Conservation (phyloP, 2,113 vertebrate species). For the Grallaria varia region DNA sequence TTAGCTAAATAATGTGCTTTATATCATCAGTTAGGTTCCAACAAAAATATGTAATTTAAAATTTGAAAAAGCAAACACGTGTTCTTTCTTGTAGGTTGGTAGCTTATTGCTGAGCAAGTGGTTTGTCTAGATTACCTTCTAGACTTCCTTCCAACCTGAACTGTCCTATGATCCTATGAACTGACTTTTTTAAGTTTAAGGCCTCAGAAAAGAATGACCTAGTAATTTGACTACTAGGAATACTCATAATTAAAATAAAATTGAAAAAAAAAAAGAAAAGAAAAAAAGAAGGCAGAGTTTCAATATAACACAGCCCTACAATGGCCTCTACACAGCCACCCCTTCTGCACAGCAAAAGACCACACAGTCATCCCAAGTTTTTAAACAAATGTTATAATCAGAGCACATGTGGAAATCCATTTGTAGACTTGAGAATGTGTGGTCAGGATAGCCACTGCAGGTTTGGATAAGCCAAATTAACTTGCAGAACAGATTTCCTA, state of each 20-base stretch:
- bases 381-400: background rate
- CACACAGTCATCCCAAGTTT: background rate
- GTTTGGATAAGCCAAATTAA: background rate
- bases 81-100: background rate
- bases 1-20: background rate
- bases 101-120: background rate
- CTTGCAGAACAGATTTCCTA: background rate
- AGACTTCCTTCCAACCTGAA: background rate
- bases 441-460: background rate
- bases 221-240: background rate
- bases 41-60: background rate
- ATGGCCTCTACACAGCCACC: background rate
- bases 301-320: background rate
- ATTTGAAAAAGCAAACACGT: background rate
- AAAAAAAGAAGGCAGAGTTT: background rate
- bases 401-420: background rate
- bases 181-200: background rate
- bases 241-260: background rate
- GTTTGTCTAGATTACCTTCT: background rate
- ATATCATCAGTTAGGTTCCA: background rate
- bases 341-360: background rate
- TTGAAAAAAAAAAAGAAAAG: background rate
- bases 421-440: background rate
- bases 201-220: background rate
- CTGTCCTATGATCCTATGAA: background rate